A percentile compares a stretch with the other conserved stretches of the same genome.
phyloP scores from a whole-genome alignment of 2,888 invertebrate species.

The Andrena minutula region DNA sequence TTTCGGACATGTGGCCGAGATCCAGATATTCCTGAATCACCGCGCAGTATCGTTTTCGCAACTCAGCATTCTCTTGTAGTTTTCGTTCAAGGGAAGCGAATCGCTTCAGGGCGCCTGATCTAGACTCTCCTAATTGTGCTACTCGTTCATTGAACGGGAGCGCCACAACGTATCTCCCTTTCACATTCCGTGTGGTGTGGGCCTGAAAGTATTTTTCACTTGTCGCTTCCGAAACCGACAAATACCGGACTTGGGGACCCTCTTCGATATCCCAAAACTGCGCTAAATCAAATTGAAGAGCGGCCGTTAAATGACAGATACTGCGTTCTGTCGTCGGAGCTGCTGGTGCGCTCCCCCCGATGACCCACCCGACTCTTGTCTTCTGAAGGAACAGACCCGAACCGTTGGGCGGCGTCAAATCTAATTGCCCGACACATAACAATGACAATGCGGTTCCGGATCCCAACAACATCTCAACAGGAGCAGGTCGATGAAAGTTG shows the following conservation, averaged over 20 bases:
- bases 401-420: not conserved
- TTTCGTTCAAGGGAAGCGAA: not conserved
- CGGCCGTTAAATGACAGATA: fast-evolving
- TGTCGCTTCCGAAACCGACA: not conserved
- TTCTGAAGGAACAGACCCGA: not conserved
- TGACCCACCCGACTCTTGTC: conserved; percentile 4
- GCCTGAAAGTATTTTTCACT: conserved; percentile 7
- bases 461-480: not conserved
- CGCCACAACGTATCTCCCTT: conserved; percentile 8
- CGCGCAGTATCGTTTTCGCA: not conserved
- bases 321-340: not conserved
- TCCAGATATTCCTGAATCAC: conserved; percentile 11
- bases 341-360: not conserved
- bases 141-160: not conserved
- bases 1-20: conserved; percentile 1
- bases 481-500: not conserved
- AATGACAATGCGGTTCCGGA: not conserved
- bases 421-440: not conserved
- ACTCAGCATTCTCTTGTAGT: not conserved
- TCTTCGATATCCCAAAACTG: conserved; percentile 28
- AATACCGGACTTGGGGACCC: not conserved
- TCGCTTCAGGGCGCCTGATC: not conserved
- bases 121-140: not conserved
- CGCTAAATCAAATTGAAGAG: not conserved
- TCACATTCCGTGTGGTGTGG: not conserved